Percentiles rank a stretch among this genome's conserved stretches.
These are phyloP conservation scores for Donacobius atricapilla DNA, from an alignment of 2,113 vertebrate species.

Conservation along the genomic window DNA sequence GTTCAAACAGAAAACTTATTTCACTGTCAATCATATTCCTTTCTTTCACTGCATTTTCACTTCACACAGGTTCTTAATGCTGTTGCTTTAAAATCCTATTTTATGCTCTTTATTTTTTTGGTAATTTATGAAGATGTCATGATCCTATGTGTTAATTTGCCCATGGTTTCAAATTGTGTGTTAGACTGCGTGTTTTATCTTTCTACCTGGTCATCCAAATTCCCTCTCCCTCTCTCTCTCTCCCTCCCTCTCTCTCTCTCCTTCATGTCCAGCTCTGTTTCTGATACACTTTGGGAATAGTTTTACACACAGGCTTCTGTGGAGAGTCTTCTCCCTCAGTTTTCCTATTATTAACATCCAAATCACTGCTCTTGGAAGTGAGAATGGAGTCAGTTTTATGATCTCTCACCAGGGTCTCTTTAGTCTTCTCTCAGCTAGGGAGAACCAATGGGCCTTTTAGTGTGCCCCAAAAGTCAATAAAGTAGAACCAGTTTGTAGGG, in stretches of 20 bases:
- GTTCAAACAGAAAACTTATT: neutral
- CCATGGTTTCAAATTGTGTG: neutral
- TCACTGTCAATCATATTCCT: neutral
- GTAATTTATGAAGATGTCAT: neutral
- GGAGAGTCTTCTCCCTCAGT: neutral
- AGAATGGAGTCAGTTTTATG: neutral
- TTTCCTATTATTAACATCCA: constrained; percentile 13
- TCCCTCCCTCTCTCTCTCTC: too few species aligned
- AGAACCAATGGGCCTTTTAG: constrained; percentile 26
- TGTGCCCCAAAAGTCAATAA: neutral
- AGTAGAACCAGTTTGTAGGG: neutral
- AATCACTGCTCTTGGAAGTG: neutral
- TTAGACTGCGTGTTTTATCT: neutral
- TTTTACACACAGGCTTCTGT: neutral
- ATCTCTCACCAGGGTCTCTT: neutral
- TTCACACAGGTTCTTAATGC: neutral
- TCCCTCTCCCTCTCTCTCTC: too few species aligned
- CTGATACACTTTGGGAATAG: neutral
- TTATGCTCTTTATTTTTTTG: neutral
- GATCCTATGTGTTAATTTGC: neutral
- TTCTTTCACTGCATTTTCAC: neutral
- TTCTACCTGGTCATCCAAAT: neutral
- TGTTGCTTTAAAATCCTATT: neutral
- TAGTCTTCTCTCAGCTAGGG: neutral
- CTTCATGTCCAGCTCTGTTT: neutral